A percentile compares a stretch with the other conserved stretches of the same genome.
phyloP scores from a whole-genome alignment of 2,113 vertebrate genomes.

The Ailuropoda melanoleuca region DNA sequence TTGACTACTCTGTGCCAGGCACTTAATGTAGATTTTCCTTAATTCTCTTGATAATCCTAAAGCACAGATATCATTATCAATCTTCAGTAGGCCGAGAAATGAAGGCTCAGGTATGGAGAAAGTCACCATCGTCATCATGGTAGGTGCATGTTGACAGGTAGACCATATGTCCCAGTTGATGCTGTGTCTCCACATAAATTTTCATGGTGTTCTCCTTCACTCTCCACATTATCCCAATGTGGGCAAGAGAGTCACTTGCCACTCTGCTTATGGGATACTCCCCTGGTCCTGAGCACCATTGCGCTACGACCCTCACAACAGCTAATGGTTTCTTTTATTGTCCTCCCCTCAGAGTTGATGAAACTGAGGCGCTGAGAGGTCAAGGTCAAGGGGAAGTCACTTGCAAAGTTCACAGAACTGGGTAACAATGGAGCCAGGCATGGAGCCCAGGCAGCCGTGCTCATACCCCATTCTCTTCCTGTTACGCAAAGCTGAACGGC shows the following conservation, averaged over 20 bases:
- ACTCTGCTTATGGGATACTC: neutral
- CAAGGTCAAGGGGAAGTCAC: neutral
- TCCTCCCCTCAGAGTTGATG: neutral
- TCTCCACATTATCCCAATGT: neutral
- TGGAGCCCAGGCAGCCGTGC: neutral
- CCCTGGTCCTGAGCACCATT: no score
- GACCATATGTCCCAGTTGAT: neutral
- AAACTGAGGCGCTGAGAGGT: neutral
- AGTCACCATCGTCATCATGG: neutral
- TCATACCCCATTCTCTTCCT: neutral
- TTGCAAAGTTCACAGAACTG: neutral
- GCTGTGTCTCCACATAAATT: neutral
- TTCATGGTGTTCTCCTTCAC: neutral
- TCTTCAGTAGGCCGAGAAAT: neutral
- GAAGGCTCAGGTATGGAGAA: neutral
- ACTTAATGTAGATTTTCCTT: neutral
- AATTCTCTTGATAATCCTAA: neutral
- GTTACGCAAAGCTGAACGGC: neutral
- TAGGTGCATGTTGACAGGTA: rapidly evolving
- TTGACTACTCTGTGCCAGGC: neutral
- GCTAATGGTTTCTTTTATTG: neutral
- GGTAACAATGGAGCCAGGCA: neutral
- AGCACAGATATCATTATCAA: neutral
- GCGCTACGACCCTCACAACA: neutral
- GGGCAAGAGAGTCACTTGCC: neutral